Base-by-base conservation (phyloP, 2,797 vertebrate species). In the Oryzias sinensis region DNA sequence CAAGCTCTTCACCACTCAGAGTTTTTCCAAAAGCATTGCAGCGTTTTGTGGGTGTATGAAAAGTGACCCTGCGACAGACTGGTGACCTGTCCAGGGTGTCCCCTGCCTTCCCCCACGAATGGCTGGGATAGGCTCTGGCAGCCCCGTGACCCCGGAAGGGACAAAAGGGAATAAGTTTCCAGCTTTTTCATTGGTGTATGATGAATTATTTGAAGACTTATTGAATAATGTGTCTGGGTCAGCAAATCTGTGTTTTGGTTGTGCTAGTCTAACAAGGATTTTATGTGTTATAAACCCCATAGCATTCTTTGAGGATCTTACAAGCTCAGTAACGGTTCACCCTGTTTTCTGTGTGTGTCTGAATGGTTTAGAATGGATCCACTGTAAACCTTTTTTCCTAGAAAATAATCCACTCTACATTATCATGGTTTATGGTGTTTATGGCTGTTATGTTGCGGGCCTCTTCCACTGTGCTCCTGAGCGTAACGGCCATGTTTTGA, bases 321-420 rank as follows among this genome's bases (percentile, higher is more conserved):
- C 9, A 27, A 56, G 44, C 44, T 79, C 70, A 70, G 60, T 70
- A 71, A 29, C 33, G 60, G 64, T 74, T 77, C 53, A 65, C 24
- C 45, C 33, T 58, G 43, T 54, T 64, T 15, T 61, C 6, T 56
- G 17, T 55, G 47, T 59, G 59, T 63, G 47, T 74, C 37, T 74
- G 16, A 9, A 45, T 57, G 52, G 40, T 68, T 72, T 64, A 57
- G 44, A 48, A 40, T 49, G 33, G 49, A 25, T 47, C 62, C 33
- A 13, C 41, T 62, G 42, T 53, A 33, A 14, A 15, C 40, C 53
- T 6, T 61, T 61, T 58, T 64, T 49, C 53, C 18, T 60, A 37
- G 57, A 43, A 59, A 55, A 58, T 76, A 77, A 81, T 77, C 69
- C 65, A 70, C 53, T 42, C 37, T 56, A 70, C 56, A 59, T 53